Conservation (phyloP, 2,113 vertebrate genomes). For the Dinomys branickii region DNA sequence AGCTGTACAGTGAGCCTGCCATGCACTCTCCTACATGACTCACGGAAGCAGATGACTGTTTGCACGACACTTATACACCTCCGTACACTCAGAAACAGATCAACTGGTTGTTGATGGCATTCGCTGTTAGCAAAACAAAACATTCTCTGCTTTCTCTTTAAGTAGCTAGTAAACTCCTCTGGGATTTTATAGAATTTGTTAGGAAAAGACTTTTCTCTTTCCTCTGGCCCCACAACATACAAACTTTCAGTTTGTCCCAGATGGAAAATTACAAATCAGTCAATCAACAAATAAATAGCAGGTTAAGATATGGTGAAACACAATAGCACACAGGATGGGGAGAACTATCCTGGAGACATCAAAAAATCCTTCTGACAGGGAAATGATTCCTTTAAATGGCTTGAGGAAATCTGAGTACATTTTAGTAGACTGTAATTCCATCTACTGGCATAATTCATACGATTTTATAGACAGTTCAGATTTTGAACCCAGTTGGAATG, state of each 20-base stretch:
- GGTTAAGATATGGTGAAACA: not conserved
- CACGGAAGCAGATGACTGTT: conserved; percentile 57
- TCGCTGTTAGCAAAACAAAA: conserved; percentile 27
- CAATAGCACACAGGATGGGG: not conserved
- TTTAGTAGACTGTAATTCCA: conserved; percentile 10
- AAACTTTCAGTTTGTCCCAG: not conserved
- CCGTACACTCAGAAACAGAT: conserved; percentile 38
- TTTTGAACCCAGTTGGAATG: not conserved
- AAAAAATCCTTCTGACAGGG: not conserved
- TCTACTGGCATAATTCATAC: not conserved
- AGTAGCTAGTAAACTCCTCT: not conserved
- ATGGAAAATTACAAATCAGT: not conserved
- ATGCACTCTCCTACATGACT: not conserved
- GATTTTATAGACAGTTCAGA: conserved; percentile 27
- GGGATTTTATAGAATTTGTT: not conserved
- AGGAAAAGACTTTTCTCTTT: not conserved
- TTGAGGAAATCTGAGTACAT: not conserved
- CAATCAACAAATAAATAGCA: not conserved
- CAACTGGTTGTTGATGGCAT: not conserved
- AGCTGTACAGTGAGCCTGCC: conserved; percentile 55
- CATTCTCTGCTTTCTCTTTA: not conserved
- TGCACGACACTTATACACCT: not conserved
- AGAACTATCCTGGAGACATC: not conserved
- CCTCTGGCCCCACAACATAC: not conserved
- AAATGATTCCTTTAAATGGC: conserved; percentile 1